Percentiles rank a stretch among this genome's conserved stretches.
Evolutionary conservation across 2,888 invertebrate species (phyloP).

Genomic region (Andrena camellia): DNA sequence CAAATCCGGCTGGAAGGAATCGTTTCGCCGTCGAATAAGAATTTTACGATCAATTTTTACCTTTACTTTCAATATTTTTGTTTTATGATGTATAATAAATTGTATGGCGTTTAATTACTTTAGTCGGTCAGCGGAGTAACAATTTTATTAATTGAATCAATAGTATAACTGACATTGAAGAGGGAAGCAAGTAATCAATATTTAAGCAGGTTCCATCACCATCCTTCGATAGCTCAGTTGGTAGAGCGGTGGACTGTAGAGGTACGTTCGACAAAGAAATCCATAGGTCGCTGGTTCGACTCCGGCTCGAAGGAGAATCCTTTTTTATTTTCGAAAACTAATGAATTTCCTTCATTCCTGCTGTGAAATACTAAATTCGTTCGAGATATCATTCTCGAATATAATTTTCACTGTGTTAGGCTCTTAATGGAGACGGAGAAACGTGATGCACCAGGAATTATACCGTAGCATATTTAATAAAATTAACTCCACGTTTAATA

Average conservation of each 20-base stretch:
- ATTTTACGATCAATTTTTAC: conserved; percentile 1
- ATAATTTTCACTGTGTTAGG: background rate
- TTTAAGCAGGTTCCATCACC: background rate
- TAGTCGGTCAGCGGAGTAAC: background rate
- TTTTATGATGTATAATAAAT: too few species aligned
- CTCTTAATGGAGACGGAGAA: too few species aligned
- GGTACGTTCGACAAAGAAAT: conserved; percentile 64
- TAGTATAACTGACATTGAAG: background rate
- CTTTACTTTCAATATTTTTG: too few species aligned
- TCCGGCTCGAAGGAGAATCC: conserved; percentile 81
- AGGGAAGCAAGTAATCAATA: accelerated
- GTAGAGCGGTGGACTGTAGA: conserved; percentile 85
- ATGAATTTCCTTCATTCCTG: too few species aligned
- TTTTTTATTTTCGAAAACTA: conserved; percentile 24
- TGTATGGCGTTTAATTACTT: background rate
- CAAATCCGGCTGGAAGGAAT: conserved; percentile 80
- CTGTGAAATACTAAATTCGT: background rate
- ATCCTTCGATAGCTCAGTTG: conserved; percentile 83
- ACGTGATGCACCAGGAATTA: too few species aligned
- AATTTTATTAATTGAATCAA: background rate
- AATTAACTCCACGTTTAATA: background rate
- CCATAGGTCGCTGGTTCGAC: conserved; percentile 83
- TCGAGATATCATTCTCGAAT: background rate
- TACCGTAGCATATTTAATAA: background rate
- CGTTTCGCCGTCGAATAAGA: conserved; percentile 51